Base-by-base conservation (phyloP, 2,888 invertebrate species). In the Tipula helvola region DNA sequence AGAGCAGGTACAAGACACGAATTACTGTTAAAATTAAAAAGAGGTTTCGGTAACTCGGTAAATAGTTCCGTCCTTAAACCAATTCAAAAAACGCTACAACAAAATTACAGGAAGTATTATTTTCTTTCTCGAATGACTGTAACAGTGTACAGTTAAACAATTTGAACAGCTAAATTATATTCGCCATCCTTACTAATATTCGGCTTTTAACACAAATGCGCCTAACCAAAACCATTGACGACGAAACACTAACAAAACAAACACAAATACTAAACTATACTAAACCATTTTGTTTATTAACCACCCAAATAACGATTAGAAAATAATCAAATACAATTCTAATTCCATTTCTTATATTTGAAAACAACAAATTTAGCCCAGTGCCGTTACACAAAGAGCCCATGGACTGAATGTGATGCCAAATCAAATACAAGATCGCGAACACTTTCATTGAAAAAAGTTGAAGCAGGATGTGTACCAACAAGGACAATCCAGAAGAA, bases 401-500 rank as follows among this genome's bases (percentile, higher is more conserved):
- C 96, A 83, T 97, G 97, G 97, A 95, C 96, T 88, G 96, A 97
- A 89, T 97, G 97, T 91, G 97, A 97, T 90, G 91, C 95, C 83
- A 96, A 96, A 91, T 95, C 96, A 88, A 97, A 97, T 92, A 94
- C 95, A 90, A 94, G 97, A 89, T 95, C 96, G 86, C 93, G 97
- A 89, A 96, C 95, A 88, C 93, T 97, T 89, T 97, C 95, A 41
- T 92, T 97, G 90, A 97, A 97, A 93, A 96, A 96, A 90, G 97
- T 97, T 57, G 96, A 96, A 91, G 93, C 94, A 88, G 94, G 93
- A 89, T 97, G 97, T 91, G 96, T 97, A 90, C 94, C 94, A 88
- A 95, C 95, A 89, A 97, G 96, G 93, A 96, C 95, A 88, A 96
- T 97, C 89, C 96, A 96, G 92, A 97, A 97, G 93, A 97, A 97